Evolutionary conservation across 37 sponge, comb jelly and placozoan genomes (phyloP), one percentile per base, ranked within the genome.

Genomic region (Cladorhizidae sp.): DNA sequence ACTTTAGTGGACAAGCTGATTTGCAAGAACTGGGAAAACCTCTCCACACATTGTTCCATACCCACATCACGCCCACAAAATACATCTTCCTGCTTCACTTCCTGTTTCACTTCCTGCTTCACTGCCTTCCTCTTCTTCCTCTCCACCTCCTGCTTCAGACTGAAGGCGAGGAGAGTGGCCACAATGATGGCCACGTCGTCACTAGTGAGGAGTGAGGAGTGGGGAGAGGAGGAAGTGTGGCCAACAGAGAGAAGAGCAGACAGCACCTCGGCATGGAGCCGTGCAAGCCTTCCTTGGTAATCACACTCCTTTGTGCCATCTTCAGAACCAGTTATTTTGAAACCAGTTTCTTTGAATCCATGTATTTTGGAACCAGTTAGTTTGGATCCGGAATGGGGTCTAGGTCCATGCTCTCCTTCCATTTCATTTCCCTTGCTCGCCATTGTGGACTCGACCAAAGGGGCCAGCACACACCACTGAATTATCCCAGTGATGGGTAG

Each of bases 11-110:
- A 59, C n/a, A 87, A 70, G 23, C 45, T 43, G 37, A 88, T 82
- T 55, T 92, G 93, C 8, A 92, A 72, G 8, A 92, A 77, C 77
- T 92, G 93, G 37, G 93, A 77, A 59, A 92, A 62, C 70, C 93
- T 74, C 37, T 92, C 88, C 59, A 92, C 74, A 37, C 65, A 38
- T 75, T 79, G 68, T 26, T 74, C 80, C 81, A 90, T 64, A 26
- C 57, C 65, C 15, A n/a, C 69, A 15, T 42, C 38, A 20, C 43
- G 6, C 41, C 52, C 0, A 3, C 23, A 2, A 62, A 36, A 12
- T 25, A 51, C 23, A 49, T 25, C 52, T 55, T 45, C 11, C 40
- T 6, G 3, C 23, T 0, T 14, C 22, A 14, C 57, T 25, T 57
- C 3, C 26, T 71, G 71, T 35, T 43, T 59, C 20, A 74, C 82